These are phyloP conservation scores for Tachysurus fulvidraco DNA, from an alignment of 2,113 vertebrate genomes.

Conservation along the genomic window DNA sequence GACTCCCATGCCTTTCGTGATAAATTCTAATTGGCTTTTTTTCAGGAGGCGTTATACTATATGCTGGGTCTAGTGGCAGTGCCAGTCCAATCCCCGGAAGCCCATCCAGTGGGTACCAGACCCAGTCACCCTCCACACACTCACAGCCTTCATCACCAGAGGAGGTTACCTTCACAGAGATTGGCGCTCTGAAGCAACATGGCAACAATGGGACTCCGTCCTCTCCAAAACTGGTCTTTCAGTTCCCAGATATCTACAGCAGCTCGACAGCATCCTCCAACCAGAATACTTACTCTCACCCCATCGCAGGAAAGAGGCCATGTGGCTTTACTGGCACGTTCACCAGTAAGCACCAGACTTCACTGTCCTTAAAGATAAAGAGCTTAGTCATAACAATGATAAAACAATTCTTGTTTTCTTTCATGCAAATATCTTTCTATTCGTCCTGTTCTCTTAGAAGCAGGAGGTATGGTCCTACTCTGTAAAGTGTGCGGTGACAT, in stretches of 20 bases:
- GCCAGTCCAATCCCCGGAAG: conserved; percentile 75
- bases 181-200: conserved; percentile 67
- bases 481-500: conserved; percentile 82
- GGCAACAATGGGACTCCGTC: conserved; percentile 53
- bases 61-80: conserved; percentile 73
- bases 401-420: not conserved
- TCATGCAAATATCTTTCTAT: conserved; percentile 25
- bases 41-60: conserved; percentile 73
- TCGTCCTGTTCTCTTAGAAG: conserved; percentile 61
- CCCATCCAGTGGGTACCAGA: conserved; percentile 79
- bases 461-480: conserved; percentile 80
- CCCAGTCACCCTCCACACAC: conserved; percentile 75
- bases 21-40: conserved; percentile 8
- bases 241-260: conserved; percentile 74
- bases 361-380: conserved; percentile 8
- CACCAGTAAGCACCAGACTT: conserved; percentile 67
- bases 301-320: conserved; percentile 69
- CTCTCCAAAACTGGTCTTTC: conserved; percentile 74
- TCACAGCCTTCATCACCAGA: conserved; percentile 80
- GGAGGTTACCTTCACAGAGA: conserved; percentile 76
- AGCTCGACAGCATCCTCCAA: conserved; percentile 55
- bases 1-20: not conserved
- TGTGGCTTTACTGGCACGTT: conserved; percentile 70
- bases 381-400: not conserved
- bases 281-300: conserved; percentile 68